Evolutionary conservation across 2,113 vertebrate genomes (phyloP).

Genomic region (Haemorhous mexicanus): DNA sequence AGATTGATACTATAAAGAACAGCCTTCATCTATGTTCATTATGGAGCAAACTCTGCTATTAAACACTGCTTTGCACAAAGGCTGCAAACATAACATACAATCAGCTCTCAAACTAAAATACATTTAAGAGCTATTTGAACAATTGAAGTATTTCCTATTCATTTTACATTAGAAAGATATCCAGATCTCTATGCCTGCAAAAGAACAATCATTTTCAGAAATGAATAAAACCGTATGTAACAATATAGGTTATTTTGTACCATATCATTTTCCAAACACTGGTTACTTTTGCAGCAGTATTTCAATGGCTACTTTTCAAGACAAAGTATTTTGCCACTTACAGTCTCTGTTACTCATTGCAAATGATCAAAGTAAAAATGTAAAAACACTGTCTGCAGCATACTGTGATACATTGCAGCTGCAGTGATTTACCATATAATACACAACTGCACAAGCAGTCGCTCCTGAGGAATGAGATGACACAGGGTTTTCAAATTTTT

Average conservation of each 20-base stretch:
- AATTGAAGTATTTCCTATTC: background rate
- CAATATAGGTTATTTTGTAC: background rate
- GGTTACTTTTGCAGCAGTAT: background rate
- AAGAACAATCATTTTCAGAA: constrained; percentile 5
- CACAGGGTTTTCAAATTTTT: too few relatives aligned
- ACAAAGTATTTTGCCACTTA: constrained; percentile 51
- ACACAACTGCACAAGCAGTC: background rate
- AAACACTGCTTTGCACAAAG: background rate
- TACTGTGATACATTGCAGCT: background rate
- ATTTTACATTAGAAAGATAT: constrained; percentile 20
- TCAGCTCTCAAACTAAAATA: background rate
- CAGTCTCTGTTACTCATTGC: constrained; percentile 2
- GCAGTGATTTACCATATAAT: background rate
- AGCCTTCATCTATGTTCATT: background rate
- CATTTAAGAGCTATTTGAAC: background rate
- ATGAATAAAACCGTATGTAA: background rate
- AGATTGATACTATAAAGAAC: background rate
- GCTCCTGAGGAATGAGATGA: background rate
- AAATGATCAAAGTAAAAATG: background rate
- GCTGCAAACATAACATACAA: background rate
- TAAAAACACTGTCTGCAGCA: background rate
- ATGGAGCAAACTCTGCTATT: background rate
- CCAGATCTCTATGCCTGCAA: background rate
- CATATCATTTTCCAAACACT: background rate
- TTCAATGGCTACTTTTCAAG: constrained; percentile 33